phyloP scores from a whole-genome alignment of 1,140 invertebrate genomes.

The Sminthurinus signatus region DNA sequence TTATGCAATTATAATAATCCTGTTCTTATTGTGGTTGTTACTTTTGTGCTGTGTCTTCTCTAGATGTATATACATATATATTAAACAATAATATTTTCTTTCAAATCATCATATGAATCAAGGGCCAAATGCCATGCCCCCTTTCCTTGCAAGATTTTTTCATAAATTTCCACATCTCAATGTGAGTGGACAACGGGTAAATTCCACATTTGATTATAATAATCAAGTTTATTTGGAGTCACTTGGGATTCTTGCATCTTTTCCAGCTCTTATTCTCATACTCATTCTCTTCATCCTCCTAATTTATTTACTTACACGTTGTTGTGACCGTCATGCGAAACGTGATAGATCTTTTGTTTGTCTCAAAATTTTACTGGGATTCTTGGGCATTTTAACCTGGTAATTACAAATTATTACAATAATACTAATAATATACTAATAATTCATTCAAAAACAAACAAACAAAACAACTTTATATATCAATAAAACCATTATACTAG shows the following conservation, averaged over 20 bases:
- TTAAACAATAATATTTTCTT: too few species aligned
- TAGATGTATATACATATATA: too few species aligned
- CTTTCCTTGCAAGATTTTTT: slow-evolving; percentile 72
- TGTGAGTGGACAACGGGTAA: slow-evolving; percentile 78
- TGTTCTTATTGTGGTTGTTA: too few species aligned
- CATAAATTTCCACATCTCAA: slow-evolving; percentile 79
- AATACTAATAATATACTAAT: too few species aligned
- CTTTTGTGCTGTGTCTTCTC: too few species aligned
- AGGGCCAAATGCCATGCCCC: too few species aligned
- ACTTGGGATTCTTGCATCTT: slow-evolving; percentile 79
- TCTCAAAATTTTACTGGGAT: slow-evolving; percentile 71
- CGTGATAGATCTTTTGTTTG: slow-evolving; percentile 75
- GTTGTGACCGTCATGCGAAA: slow-evolving; percentile 82
- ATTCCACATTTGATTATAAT: slow-evolving; percentile 81
- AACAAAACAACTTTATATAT: too few species aligned
- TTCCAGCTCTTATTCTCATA: slow-evolving; percentile 83
- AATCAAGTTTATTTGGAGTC: slow-evolving; percentile 86
- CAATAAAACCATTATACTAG: too few species aligned
- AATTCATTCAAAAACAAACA: too few species aligned
- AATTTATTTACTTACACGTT: slow-evolving; percentile 84
- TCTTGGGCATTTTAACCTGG: slow-evolving; percentile 76
- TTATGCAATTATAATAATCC: too few species aligned
- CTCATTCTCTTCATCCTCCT: slow-evolving; percentile 77
- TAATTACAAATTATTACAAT: too few species aligned
- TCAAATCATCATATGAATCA: too few species aligned